These are phyloP conservation scores for Pseudochirops cupreus DNA, from an alignment of 2,797 vertebrate species.

Conservation along the genomic window DNA sequence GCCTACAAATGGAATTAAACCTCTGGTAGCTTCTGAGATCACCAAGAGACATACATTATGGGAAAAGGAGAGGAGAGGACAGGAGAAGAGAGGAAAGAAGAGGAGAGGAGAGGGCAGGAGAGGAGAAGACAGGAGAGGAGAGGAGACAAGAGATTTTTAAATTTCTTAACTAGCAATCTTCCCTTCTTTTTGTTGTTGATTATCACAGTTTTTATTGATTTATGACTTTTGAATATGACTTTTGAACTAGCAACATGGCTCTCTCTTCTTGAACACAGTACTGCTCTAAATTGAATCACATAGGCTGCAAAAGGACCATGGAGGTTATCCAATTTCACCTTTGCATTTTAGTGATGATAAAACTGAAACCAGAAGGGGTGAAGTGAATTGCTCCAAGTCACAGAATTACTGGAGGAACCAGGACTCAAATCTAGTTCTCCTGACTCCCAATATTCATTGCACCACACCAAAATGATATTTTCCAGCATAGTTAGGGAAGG, in stretches of 20 bases:
- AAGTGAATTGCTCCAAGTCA: background rate
- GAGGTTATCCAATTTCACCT: background rate
- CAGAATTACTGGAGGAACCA: background rate
- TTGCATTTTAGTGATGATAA: background rate
- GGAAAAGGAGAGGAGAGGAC: too few relatives aligned
- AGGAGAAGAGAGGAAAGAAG: too few relatives aligned
- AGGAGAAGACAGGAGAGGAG: too few relatives aligned
- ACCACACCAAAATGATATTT: background rate
- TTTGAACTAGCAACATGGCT: background rate
- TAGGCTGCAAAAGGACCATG: too few relatives aligned
- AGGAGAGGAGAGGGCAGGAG: too few relatives aligned
- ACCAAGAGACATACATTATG: too few relatives aligned
- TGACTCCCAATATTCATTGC: background rate
- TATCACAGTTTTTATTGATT: background rate
- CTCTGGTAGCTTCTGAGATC: too few relatives aligned
- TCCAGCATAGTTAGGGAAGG: background rate
- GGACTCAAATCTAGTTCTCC: background rate
- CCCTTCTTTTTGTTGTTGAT: background rate
- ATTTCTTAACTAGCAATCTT: too few relatives aligned
- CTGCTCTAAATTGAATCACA: background rate
- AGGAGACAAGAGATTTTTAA: too few relatives aligned
- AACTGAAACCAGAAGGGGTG: background rate
- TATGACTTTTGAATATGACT: too few relatives aligned
- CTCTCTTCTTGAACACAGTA: background rate
- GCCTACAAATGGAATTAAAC: too few relatives aligned